These are phyloP conservation scores for Thamnaconus septentrionalis DNA, from an alignment of 2,113 vertebrate species.

Conservation along the genomic window DNA sequence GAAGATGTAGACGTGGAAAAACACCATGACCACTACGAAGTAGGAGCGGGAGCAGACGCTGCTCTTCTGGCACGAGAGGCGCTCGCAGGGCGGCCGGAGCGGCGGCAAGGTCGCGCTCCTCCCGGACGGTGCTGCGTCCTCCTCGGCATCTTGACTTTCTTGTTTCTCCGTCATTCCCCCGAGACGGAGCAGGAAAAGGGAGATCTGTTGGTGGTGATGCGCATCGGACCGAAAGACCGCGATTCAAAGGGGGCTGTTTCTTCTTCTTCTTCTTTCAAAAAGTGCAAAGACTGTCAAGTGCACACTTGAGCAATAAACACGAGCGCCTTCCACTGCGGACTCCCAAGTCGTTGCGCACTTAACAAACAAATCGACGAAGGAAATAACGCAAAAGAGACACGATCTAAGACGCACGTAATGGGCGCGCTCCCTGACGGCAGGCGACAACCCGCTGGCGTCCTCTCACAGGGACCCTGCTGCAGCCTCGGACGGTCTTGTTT, in stretches of 20 bases:
- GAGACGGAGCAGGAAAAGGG: neutral
- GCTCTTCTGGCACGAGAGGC: conserved; percentile 74
- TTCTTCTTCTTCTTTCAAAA: too few relatives aligned
- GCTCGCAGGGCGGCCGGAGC: conserved; percentile 70
- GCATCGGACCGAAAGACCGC: too few relatives aligned
- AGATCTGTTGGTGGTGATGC: neutral
- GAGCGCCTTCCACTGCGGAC: neutral
- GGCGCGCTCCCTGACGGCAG: too few relatives aligned
- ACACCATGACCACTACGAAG: conserved; percentile 93
- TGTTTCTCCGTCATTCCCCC: conserved; percentile 62
- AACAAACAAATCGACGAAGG: neutral
- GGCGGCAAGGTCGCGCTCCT: conserved; percentile 47
- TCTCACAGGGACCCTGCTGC: conserved; percentile 23
- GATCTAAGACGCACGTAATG: too few relatives aligned
- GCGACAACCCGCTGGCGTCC: neutral
- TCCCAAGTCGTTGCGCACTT: conserved; percentile 3
- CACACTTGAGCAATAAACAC: too few relatives aligned
- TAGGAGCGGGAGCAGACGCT: conserved; percentile 93
- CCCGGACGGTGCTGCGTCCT: conserved; percentile 37
- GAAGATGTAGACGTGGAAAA: conserved; percentile 91
- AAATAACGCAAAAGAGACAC: too few relatives aligned
- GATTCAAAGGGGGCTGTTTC: too few relatives aligned
- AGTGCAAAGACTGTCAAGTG: too few relatives aligned
- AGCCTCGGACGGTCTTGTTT: conserved; percentile 48
- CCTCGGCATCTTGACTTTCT: conserved; percentile 34